Evolutionary conservation across 2,888 invertebrate genomes (phyloP), one percentile per base, ranked within the genome.

Genomic region (Herminia tarsipennalis): DNA sequence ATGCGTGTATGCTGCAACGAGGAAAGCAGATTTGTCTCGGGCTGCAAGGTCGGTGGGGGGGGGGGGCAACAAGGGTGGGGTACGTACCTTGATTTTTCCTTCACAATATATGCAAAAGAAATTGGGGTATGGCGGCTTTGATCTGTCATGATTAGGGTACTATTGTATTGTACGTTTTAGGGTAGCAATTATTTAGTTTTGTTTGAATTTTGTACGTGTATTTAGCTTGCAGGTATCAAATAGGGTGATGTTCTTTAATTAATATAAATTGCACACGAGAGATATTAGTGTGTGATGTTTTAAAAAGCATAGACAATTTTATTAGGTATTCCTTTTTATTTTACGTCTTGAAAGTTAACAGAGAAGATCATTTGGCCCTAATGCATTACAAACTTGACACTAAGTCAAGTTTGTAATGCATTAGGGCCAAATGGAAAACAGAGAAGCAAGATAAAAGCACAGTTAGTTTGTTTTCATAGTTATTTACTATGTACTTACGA

Each of bases 21-120:
- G 56, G 65, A 65, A 56, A 63, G 61, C 54, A 55, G 56, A 59
- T 69, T 64, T 54, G 62, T 69, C 70, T 70, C 66, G 57, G 17
- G 25, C 50, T 53, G 49, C 71, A 70, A 71, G 71, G 71, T 69
- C 71, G 64, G 58, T 43, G 29, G 45, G 21, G 46, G 42, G 38
- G 47, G 37, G 44, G 47, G 16, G n/a, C n/a, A n/a, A n/a, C 13
- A 10, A 21, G 14, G 25, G 16, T n/a, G 21, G 24, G 33, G 21
- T 37, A 25, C 40, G 41, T 32, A 32, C 40, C 49, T 52, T 36
- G 48, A 56, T 59, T 62, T 58, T 45, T 56, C 44, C 51, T 58
- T 49, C 43, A 37, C 46, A 40, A 61, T 58, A 61, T 65, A 60
- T 60, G 53, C 64, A 51, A 49, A 39, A 36, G 56, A 59, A n/a